These are phyloP conservation scores for Drosophila rufa DNA, from an alignment of 1,140 invertebrate genomes.

Conservation along the genomic window DNA sequence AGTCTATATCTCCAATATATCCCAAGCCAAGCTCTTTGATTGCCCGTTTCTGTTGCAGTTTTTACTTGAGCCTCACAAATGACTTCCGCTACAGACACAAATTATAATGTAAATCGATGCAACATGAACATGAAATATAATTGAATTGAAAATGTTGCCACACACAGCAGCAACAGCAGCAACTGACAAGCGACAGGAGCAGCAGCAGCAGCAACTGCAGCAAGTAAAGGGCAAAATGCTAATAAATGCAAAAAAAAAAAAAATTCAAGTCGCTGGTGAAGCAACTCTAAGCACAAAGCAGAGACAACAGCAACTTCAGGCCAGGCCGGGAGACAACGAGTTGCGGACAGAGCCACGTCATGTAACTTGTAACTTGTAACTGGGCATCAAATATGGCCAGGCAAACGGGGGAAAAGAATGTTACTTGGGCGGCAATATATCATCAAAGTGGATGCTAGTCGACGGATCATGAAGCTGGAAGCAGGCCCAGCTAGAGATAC, in stretches of 20 bases:
- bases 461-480: constrained; percentile 39
- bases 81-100: constrained; percentile 80
- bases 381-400: constrained; percentile 77
- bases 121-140: constrained; percentile 83
- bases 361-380: constrained; percentile 73
- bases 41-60: constrained; percentile 12
- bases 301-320: constrained; percentile 38
- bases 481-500: constrained; percentile 11
- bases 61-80: constrained; percentile 59
- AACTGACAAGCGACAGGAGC: constrained; percentile 64
- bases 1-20: constrained; percentile 7
- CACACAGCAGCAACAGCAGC: constrained; percentile 62
- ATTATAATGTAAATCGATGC: constrained; percentile 83
- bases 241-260: constrained; percentile 76
- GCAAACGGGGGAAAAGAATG: constrained; percentile 22
- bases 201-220: constrained; percentile 27
- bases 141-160: constrained; percentile 82
- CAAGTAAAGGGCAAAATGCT: constrained; percentile 76
- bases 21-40: constrained; percentile 19
- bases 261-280: constrained; percentile 22
- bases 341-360: constrained; percentile 68
- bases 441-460: constrained; percentile 67
- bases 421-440: constrained; percentile 74
- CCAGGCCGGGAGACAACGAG: constrained; percentile 35
- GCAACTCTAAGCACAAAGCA: constrained; percentile 62